Conservation (phyloP, 2,888 invertebrate species). For the Actias luna region DNA sequence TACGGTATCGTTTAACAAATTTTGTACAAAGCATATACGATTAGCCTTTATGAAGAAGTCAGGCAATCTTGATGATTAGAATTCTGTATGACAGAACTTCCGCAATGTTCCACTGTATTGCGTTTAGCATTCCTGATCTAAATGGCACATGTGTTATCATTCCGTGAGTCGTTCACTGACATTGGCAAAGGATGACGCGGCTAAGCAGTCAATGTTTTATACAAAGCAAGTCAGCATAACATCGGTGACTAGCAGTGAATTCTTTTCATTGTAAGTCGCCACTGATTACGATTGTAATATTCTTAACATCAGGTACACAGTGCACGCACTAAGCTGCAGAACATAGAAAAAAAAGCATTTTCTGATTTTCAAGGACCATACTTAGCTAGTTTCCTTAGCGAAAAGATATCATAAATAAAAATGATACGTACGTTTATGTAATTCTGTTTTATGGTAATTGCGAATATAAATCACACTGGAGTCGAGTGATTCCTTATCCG, state of each 20-base stretch:
- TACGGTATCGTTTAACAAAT: too few species aligned
- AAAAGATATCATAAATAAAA: neutral
- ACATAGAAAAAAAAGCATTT: neutral
- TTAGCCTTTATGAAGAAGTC: too few species aligned
- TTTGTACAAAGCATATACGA: too few species aligned
- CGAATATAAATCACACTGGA: slow-evolving; percentile 58
- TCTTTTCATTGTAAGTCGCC: too few species aligned
- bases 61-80: too few species aligned
- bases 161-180: neutral
- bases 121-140: neutral
- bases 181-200: neutral
- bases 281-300: too few species aligned
- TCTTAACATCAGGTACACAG: too few species aligned
- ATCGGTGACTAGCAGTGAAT: too few species aligned
- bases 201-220: neutral
- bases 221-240: neutral
- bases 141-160: neutral
- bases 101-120: neutral
- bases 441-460: slow-evolving; percentile 50
- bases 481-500: slow-evolving; percentile 52
- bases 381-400: neutral
- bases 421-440: neutral
- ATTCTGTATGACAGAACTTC: neutral
- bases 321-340: too few species aligned
- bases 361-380: neutral